phyloP scores from a whole-genome alignment of 2,888 invertebrate species.

The Conistra vaccinii region DNA sequence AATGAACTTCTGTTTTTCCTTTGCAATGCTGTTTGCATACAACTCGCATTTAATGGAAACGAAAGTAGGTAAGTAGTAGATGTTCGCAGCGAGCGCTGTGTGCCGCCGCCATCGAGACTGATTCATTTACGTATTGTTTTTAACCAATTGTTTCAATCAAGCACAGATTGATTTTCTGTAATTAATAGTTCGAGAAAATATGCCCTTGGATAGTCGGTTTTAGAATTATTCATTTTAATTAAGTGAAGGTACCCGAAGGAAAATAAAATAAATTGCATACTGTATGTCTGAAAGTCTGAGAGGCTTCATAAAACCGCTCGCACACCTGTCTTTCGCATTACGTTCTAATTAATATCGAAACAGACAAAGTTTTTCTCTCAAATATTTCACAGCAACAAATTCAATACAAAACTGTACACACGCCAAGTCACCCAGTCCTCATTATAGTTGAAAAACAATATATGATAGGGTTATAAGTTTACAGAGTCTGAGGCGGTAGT shows the following conservation, averaged over 20 bases:
- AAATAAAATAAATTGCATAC: neutral
- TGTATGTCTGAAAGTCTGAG: neutral
- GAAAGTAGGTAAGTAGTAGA: conserved; percentile 22
- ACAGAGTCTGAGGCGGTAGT: conserved; percentile 30
- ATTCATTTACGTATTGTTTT: conserved; percentile 27
- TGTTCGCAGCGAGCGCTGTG: conserved; percentile 8
- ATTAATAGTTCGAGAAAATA: neutral
- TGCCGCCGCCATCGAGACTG: conserved; percentile 7
- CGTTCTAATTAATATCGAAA: conserved; percentile 8
- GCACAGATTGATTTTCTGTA: conserved; percentile 15
- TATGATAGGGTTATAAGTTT: conserved; percentile 57
- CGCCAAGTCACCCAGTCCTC: conserved; percentile 27
- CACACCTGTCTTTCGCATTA: neutral
- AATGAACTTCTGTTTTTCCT: neutral
- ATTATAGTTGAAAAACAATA: conserved; percentile 56
- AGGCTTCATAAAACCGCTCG: too few species aligned
- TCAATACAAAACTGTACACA: conserved; percentile 9
- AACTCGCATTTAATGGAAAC: conserved; percentile 21
- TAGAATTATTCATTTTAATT: neutral
- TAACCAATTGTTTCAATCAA: conserved; percentile 19
- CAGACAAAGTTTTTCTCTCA: neutral
- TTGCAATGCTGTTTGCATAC: neutral
- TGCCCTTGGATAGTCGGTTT: neutral
- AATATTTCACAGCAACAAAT: conserved; percentile 11
- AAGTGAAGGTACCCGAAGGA: neutral